phyloP scores from a whole-genome alignment of 2,888 invertebrate species.

The Eledona agricola region DNA sequence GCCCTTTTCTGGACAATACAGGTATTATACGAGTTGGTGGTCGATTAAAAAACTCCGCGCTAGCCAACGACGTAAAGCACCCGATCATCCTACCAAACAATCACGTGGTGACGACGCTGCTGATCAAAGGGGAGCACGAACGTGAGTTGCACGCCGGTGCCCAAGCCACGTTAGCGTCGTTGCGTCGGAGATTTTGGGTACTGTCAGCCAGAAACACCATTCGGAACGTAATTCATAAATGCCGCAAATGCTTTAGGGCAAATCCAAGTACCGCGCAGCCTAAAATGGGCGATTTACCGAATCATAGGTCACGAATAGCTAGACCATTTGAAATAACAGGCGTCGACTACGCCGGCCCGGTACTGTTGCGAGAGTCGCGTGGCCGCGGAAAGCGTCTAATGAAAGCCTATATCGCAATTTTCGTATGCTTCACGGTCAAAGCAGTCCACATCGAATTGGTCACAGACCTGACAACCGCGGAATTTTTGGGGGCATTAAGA shows the following conservation, averaged over 20 bases:
- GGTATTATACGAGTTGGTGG: conserved; percentile 36
- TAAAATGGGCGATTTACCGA: conserved; percentile 38
- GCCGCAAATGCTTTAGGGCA: conserved; percentile 1
- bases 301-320: conserved; percentile 18
- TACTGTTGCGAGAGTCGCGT: conserved; percentile 33
- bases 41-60: conserved; percentile 27
- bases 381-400: conserved; percentile 16
- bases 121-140: conserved; percentile 25
- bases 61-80: conserved; percentile 32
- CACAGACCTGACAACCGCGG: conserved; percentile 19
- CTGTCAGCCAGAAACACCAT: background rate
- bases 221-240: background rate
- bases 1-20: conserved; percentile 33
- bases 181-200: background rate
- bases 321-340: conserved; percentile 37
- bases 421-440: conserved; percentile 34
- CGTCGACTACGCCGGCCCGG: conserved; percentile 41
- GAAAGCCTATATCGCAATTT: conserved; percentile 35
- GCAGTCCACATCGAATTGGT: conserved; percentile 36
- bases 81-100: conserved; percentile 34
- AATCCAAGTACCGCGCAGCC: conserved; percentile 23
- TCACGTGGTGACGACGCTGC: conserved; percentile 25
- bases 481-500: conserved; percentile 33
- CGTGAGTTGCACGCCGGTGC: no score
- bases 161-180: no score